phyloP scores from a whole-genome alignment of 2,113 vertebrate genomes.

The Atlantisia rogersi region DNA sequence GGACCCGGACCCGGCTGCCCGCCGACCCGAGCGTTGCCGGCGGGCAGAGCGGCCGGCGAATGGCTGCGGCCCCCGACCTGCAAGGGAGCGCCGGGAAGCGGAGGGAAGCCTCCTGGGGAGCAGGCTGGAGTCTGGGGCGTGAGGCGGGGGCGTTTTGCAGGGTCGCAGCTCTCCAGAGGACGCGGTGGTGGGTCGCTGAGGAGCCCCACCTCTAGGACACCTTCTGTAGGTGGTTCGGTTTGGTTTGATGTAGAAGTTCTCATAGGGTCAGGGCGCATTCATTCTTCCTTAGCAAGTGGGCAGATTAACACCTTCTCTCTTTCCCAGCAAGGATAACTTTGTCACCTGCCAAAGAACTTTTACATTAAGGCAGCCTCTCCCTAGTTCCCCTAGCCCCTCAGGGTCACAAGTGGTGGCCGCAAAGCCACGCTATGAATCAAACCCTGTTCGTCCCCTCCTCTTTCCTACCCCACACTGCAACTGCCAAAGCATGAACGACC shows the following conservation, averaged over 20 bases:
- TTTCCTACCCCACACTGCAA: rapidly evolving
- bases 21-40: too few species aligned
- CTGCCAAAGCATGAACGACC: rapidly evolving
- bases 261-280: background rate
- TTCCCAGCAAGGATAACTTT: background rate
- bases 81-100: background rate
- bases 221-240: rapidly evolving
- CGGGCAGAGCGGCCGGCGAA: too few species aligned
- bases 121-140: rapidly evolving
- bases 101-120: background rate
- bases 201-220: background rate
- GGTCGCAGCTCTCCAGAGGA: background rate
- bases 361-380: background rate
- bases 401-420: background rate
- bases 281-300: background rate
- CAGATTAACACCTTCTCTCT: background rate
- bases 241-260: background rate
- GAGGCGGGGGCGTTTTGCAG: background rate
- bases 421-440: background rate
- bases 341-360: background rate
- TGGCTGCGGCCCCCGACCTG: background rate
- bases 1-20: too few species aligned
- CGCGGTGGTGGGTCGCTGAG: rapidly evolving
- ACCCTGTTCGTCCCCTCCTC: background rate
- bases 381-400: background rate